Conservation (phyloP, 2,888 invertebrate genomes). For the Orchesella flavescens region DNA sequence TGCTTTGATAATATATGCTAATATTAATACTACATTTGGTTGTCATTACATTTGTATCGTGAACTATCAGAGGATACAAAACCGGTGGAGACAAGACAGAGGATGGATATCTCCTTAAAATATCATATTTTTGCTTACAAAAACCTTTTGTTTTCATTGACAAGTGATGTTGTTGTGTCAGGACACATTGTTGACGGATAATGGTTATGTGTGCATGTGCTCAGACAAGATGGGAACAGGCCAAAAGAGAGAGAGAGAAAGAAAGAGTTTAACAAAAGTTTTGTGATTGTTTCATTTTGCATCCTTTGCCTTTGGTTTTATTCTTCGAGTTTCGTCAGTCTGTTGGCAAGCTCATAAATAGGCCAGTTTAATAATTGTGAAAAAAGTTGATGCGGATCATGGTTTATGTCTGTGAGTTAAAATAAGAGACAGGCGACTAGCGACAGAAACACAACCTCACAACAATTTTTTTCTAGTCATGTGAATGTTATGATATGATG, state of each 20-base stretch:
- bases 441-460: no score
- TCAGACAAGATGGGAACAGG: conserved; percentile 10
- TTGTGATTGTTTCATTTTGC: not conserved
- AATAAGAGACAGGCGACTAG: no score
- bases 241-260: not conserved
- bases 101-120: not conserved
- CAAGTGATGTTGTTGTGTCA: conserved; percentile 17
- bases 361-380: conserved; percentile 18
- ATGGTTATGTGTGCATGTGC: conserved; percentile 1
- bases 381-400: conserved; percentile 13
- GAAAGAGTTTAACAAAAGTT: not conserved
- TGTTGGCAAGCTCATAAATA: conserved; percentile 9
- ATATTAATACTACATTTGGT: no score
- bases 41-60: not conserved
- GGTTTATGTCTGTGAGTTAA: not conserved
- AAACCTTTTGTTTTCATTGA: conserved; percentile 41
- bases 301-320: not conserved
- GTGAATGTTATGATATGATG: no score
- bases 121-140: not conserved
- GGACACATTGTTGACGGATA: not conserved
- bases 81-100: not conserved
- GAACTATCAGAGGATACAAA: no score
- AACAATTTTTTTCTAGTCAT: no score
- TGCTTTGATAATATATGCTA: no score
- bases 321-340: not conserved